Percentiles rank a stretch among this genome's conserved stretches.
Evolutionary conservation across 2,113 vertebrate species (phyloP).

Genomic region (Callorhinus ursinus): DNA sequence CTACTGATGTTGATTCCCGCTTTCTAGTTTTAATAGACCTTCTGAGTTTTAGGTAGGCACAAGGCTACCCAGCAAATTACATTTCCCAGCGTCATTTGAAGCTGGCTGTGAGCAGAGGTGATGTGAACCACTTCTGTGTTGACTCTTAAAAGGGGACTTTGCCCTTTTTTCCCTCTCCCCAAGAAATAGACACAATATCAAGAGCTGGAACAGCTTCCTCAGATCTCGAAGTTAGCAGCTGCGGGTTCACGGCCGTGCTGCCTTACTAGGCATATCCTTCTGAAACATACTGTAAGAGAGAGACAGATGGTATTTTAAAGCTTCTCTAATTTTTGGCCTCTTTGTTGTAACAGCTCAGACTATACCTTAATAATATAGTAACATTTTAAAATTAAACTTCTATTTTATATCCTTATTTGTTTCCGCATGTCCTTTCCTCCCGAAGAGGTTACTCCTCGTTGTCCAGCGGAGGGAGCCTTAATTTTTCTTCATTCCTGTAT

Average conservation of each 20-base stretch:
- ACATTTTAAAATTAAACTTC: neutral
- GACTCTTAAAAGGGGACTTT: neutral
- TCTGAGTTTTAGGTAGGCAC: neutral
- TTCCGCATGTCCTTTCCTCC: neutral
- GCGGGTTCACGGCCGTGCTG: rapidly evolving
- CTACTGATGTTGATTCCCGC: neutral
- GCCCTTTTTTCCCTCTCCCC: neutral
- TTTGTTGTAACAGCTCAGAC: neutral
- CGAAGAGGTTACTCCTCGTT: neutral
- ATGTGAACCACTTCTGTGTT: neutral
- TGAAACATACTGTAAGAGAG: neutral
- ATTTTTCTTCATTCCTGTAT: neutral
- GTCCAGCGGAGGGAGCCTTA: neutral
- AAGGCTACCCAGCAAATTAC: neutral
- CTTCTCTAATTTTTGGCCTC: neutral
- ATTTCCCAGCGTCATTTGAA: neutral
- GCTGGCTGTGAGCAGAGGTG: neutral
- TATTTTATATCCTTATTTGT: neutral
- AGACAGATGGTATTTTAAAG: neutral
- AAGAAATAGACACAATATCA: neutral
- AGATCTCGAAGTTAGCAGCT: neutral
- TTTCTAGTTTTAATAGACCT: neutral
- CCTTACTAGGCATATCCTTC: rapidly evolving
- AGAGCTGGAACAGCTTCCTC: neutral
- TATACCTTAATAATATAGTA: neutral